Evolutionary conservation across 2,113 vertebrate species (phyloP).

Genomic region (Rhegmatorhina hoffmannsi): DNA sequence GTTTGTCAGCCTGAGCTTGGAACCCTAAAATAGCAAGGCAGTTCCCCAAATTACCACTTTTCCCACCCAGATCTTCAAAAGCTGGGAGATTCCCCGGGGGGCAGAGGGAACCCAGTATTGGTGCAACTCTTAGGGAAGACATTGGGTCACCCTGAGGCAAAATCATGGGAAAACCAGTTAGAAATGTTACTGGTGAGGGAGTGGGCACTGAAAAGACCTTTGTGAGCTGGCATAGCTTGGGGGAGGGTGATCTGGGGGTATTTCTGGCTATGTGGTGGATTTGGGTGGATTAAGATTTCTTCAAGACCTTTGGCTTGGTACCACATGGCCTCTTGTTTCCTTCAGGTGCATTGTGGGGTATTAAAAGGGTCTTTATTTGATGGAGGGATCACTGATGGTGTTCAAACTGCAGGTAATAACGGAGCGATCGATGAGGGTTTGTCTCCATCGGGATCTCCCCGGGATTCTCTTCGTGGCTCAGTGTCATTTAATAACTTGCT

Average conservation of each 20-base stretch:
- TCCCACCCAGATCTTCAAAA: background rate
- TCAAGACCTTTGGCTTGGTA: background rate
- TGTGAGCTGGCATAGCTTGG: accelerated
- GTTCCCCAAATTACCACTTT: background rate
- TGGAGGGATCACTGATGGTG: background rate
- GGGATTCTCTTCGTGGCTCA: background rate
- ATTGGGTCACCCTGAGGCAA: background rate
- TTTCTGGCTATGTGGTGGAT: background rate
- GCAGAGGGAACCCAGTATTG: background rate
- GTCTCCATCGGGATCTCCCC: background rate
- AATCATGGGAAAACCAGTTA: background rate
- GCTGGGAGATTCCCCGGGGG: accelerated
- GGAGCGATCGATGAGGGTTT: background rate
- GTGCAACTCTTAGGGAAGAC: background rate
- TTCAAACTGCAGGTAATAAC: background rate
- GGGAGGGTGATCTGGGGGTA: background rate
- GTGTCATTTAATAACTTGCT: background rate
- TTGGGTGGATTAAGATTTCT: background rate
- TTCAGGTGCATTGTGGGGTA: background rate
- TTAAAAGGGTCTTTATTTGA: background rate
- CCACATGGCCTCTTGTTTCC: background rate
- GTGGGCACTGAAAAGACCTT: background rate
- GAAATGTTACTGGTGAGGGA: background rate
- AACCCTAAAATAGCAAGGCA: background rate
- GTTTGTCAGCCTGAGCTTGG: background rate